Percentiles rank a stretch among this genome's conserved stretches.
Conservation (phyloP, 2,888 invertebrate genomes). For the Athrips mouffetella region DNA sequence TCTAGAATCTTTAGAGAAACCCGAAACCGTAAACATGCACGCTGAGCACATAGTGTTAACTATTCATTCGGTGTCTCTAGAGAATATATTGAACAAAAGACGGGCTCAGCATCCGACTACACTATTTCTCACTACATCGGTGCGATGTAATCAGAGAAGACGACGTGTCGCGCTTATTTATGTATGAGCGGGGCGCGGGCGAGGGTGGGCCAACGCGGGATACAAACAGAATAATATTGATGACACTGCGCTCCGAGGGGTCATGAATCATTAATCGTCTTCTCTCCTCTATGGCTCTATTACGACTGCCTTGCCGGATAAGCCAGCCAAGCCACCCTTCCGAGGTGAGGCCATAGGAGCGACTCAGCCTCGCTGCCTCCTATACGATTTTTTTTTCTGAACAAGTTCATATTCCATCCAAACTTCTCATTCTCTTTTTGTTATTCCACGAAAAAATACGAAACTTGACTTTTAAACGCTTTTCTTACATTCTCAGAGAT, state of each 20-base stretch:
- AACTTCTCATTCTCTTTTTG: conserved; percentile 11
- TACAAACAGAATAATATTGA: conserved; percentile 80
- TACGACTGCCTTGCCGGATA: conserved; percentile 72
- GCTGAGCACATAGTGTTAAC: conserved; percentile 69
- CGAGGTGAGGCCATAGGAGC: conserved; percentile 46
- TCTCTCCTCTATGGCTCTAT: conserved; percentile 75
- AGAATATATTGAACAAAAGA: conserved; percentile 76
- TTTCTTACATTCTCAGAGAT: background rate
- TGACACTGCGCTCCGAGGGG: conserved; percentile 77
- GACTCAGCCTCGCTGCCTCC: conserved; percentile 2
- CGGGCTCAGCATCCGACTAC: conserved; percentile 71
- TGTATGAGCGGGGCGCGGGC: conserved; percentile 76
- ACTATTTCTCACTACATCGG: conserved; percentile 78
- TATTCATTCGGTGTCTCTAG: conserved; percentile 69
- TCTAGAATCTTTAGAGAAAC: conserved; percentile 74
- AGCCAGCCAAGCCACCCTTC: conserved; percentile 68
- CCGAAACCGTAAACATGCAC: conserved; percentile 75
- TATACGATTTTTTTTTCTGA: conserved; percentile 11
- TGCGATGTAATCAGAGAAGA: conserved; percentile 79
- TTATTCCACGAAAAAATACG: conserved; percentile 1
- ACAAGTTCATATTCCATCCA: conserved; percentile 13
- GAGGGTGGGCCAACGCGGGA: conserved; percentile 73
- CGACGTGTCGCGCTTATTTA: conserved; percentile 78
- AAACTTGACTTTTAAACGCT: background rate
- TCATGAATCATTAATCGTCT: conserved; percentile 79